Conservation (phyloP, 35 echinoderm and acorn worm genomes). For the Ophiothrix spiculata region DNA sequence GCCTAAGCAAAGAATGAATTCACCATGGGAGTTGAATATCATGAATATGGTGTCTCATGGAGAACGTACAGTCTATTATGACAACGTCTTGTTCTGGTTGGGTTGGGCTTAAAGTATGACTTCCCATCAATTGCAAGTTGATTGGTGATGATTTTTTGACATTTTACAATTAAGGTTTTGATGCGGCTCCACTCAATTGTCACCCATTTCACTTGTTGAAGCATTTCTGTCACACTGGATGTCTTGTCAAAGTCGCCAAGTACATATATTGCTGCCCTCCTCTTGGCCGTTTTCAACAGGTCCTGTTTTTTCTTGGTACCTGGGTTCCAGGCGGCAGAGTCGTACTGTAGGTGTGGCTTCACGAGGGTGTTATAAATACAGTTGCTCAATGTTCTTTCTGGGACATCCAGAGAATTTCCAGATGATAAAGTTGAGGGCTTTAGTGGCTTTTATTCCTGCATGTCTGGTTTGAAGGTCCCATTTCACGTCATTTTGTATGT, state of each 20-base stretch:
- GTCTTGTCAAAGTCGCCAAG: not conserved
- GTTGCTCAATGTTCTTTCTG: not conserved
- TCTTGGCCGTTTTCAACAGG: constrained; percentile 18
- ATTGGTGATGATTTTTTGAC: not conserved
- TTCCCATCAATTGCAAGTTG: not conserved
- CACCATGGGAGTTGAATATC: too few relatives aligned
- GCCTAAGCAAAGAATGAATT: too few relatives aligned
- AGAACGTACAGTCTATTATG: too few relatives aligned
- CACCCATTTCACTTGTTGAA: not conserved
- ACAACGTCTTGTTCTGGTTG: not conserved
- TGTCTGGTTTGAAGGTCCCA: not conserved
- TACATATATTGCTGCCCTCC: constrained; percentile 28
- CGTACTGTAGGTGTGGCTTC: constrained; percentile 24
- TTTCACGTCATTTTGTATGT: constrained; percentile 4
- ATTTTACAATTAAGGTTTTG: not conserved
- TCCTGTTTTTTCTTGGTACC: constrained; percentile 26
- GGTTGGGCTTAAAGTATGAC: not conserved
- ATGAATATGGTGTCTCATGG: too few relatives aligned
- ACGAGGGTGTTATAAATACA: constrained; percentile 13
- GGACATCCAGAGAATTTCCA: not conserved
- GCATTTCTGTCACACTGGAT: not conserved
- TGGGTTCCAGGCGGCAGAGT: constrained; percentile 21
- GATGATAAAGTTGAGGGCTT: not conserved
- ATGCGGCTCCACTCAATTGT: not conserved
- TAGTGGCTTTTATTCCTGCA: not conserved